Base-by-base conservation (phyloP, 2,113 vertebrate genomes). In the Andinoacara biseriatus region DNA sequence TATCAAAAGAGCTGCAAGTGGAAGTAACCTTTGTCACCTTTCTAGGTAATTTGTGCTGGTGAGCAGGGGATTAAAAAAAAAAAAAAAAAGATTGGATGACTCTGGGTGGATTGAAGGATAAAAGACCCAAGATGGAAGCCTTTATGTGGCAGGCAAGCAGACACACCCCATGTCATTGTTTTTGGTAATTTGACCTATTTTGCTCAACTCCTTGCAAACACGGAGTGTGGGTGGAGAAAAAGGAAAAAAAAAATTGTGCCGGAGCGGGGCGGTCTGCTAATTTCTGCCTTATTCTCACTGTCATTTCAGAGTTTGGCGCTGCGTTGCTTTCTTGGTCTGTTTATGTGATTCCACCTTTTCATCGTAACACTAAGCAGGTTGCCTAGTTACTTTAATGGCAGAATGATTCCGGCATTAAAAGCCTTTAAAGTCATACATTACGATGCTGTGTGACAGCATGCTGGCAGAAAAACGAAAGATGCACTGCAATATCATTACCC, bases 141-240 rank as follows among this genome's bases (percentile, higher is more conserved):
- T 35, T 84, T 85, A 72, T 56, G 80, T 76, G 61, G 60, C 72
- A 49, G 80, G 20, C 83, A 56, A 29, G 24, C 76, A 82, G 83
- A 84, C 82, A 85, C 88, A 81, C 81, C 86, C 90, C 29, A 4
- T 80, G 84, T 78, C 84, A 92, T 90, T 90, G 88, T 91, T 93
- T 93, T 92, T 90, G 89, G 90, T 91, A 93, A 91, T 89, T 56
- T 93, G 94, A 95, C 94, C 95, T 91, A 94, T 94, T 94, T 89
- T 79, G 79, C 86, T 83, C 72, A 54, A 80, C 83, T 86, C 81
- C 69, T 80, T 49, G 65, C 89, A 52, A 67, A 79, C 76, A 77
- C 35, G n/a, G 80, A 52, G 78, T 54, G 78, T 58, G 81, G 87
- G 92, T 15, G 82, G 83, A 76, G 90, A 77, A 86, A 26, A 31